Evolutionary conservation across 2,888 invertebrate species (phyloP).

Genomic region (Acleris laterana): DNA sequence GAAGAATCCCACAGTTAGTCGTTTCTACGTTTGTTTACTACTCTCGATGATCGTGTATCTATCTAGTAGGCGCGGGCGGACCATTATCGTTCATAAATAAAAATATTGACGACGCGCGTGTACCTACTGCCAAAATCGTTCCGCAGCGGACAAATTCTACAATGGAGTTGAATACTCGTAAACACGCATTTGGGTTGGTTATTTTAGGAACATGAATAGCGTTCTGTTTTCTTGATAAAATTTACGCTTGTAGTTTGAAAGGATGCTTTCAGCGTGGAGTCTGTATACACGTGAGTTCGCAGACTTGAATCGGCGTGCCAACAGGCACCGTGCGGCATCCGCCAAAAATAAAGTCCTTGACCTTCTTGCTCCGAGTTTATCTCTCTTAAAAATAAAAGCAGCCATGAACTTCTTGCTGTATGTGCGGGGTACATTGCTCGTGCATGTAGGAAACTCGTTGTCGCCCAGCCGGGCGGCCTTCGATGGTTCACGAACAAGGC

Average conservation of each 20-base stretch:
- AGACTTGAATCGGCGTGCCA: slow-evolving; percentile 56
- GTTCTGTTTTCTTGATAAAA: background rate
- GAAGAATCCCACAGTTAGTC: slow-evolving; percentile 1
- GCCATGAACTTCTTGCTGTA: slow-evolving; percentile 75
- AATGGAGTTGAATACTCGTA: slow-evolving; percentile 1
- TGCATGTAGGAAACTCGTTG: slow-evolving; percentile 40
- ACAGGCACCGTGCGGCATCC: slow-evolving; percentile 58
- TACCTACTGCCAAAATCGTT: slow-evolving; percentile 9
- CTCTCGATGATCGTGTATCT: background rate
- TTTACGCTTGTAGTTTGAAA: slow-evolving; percentile 38
- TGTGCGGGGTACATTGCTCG: slow-evolving; percentile 63
- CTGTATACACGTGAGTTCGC: slow-evolving; percentile 6
- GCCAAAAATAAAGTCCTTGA: slow-evolving; percentile 81
- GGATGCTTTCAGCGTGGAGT: slow-evolving; percentile 34
- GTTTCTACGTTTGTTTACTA: slow-evolving; percentile 16
- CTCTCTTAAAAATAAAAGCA: slow-evolving; percentile 76
- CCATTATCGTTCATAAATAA: slow-evolving; percentile 7
- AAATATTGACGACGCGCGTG: slow-evolving; percentile 15
- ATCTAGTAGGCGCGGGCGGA: slow-evolving; percentile 7
- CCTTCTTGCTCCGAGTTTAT: slow-evolving; percentile 72
- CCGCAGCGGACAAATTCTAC: background rate
- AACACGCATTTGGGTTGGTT: background rate
- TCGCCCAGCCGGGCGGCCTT: slow-evolving; percentile 68
- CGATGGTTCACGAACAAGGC: slow-evolving; percentile 80
- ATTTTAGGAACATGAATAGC: slow-evolving; percentile 1